Percentiles rank a stretch among this genome's conserved stretches.
Conservation (phyloP, 2,797 vertebrate genomes). For the Lemur catta region DNA sequence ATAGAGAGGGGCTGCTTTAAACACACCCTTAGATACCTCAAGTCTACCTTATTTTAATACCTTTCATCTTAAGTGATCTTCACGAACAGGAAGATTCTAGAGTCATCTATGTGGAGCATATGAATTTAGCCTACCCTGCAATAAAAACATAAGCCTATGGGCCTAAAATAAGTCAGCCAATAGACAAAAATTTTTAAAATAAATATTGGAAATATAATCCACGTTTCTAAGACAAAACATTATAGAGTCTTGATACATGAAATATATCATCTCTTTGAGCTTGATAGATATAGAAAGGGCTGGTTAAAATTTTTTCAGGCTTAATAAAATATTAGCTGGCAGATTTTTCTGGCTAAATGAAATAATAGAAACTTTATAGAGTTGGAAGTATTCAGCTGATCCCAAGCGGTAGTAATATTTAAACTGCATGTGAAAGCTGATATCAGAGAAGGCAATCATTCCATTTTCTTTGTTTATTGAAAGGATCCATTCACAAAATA, state of each 20-base stretch:
- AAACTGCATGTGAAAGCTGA: conserved; percentile 39
- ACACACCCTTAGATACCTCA: conserved; percentile 63
- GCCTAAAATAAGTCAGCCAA: not conserved
- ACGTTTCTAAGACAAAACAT: conserved; percentile 45
- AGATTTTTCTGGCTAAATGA: conserved; percentile 65
- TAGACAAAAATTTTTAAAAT: conserved; percentile 16
- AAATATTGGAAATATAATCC: conserved; percentile 48
- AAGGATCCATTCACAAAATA: not conserved
- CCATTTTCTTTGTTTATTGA: conserved; percentile 49
- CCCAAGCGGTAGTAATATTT: conserved; percentile 14
- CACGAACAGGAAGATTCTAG: conserved; percentile 2
- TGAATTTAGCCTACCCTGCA: not conserved
- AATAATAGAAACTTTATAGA: conserved; percentile 72
- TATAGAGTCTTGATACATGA: conserved; percentile 38
- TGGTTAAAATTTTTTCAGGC: conserved; percentile 58
- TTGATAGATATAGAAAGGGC: conserved; percentile 55
- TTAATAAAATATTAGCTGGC: conserved; percentile 42
- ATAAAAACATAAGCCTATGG: not conserved
- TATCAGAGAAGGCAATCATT: not conserved
- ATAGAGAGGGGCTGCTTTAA: conserved; percentile 35
- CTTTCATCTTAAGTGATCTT: conserved; percentile 58
- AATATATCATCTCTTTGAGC: conserved; percentile 60
- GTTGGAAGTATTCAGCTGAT: conserved; percentile 33
- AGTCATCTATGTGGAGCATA: not conserved
- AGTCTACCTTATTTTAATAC: conserved; percentile 31